Evolutionary conservation across 2,113 vertebrate genomes (phyloP), one percentile per base, ranked within the genome.

Genomic region (Anguilla japonica): DNA sequence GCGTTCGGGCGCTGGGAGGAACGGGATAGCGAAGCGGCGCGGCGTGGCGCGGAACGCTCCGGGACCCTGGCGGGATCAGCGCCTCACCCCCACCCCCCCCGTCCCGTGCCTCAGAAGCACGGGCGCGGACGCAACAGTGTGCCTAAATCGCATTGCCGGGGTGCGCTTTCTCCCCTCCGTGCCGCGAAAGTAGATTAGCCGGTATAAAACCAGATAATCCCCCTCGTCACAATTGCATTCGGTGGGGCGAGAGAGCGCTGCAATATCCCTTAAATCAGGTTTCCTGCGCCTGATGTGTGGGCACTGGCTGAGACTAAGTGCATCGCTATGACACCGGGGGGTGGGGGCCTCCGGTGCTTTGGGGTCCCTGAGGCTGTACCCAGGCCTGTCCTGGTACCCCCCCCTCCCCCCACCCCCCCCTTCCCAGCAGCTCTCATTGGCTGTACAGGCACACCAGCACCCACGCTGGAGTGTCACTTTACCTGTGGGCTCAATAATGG

Each of bases 161-260:
- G 82, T 79, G 41, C 34, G 60, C 82, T 60, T 39, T 83, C 85
- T 75, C 43, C 83, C 83, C 56, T 53, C n/a, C 85, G 46, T 41
- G 84, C 82, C 86, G 86, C 92, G 34, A 94, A 95, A 96, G 93
- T 93, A 94, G 94, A 94, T 96, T 95, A 95, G 92, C 89, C 91
- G 90, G 91, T 92, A 94, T 93, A 95, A 95, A 95, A 93, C 91
- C 93, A 93, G 91, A 94, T 95, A 93, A 95, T 95, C 93, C 92
- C 88, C 92, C 92, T 84, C 92, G 93, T 94, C 91, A 91, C 92
- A 91, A 92, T 92, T 93, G 93, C 63, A 87, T 83, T 87, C 34
- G 6, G 22, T 22, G 41, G 16, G 26, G 78, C 53, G 94, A 92
- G 91, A 91, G 90, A 93, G 91, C 92, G 92, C 93, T 94, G 92